phyloP scores from a whole-genome alignment of 1,140 invertebrate species.

The Metopolophium dirhodum region DNA sequence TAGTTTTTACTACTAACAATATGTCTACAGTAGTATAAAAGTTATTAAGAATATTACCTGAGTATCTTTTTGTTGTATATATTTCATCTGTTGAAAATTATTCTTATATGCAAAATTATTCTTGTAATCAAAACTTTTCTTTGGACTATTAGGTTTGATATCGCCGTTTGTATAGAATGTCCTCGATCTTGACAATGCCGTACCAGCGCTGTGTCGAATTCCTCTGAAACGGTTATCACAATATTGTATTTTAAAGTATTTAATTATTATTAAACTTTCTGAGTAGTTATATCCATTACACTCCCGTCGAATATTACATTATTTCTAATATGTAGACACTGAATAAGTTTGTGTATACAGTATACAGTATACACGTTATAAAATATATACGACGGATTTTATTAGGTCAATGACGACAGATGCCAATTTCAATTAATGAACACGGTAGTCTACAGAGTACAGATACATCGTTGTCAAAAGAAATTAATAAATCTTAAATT shows the following conservation, averaged over 20 bases:
- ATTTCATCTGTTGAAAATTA: conserved; percentile 25
- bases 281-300: background rate
- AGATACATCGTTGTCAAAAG: background rate
- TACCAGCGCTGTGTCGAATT: background rate
- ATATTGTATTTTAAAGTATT: background rate
- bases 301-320: background rate
- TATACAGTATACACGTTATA: background rate
- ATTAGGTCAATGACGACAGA: background rate
- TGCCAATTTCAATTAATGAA: too few species aligned
- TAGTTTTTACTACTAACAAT: background rate
- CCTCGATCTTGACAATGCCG: conserved; percentile 43
- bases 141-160: background rate
- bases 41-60: background rate
- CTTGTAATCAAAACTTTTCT: conserved; percentile 36
- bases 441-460: too few species aligned
- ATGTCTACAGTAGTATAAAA: background rate
- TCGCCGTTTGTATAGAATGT: conserved; percentile 46
- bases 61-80: background rate
- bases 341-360: background rate
- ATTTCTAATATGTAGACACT: background rate
- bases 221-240: background rate
- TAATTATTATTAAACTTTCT: background rate
- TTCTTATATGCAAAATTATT: conserved; percentile 14
- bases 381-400: background rate
- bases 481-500: background rate